Evolutionary conservation across 2,113 vertebrate species (phyloP), one percentile per base, ranked within the genome.

Genomic region (Eolophus roseicapilla): DNA sequence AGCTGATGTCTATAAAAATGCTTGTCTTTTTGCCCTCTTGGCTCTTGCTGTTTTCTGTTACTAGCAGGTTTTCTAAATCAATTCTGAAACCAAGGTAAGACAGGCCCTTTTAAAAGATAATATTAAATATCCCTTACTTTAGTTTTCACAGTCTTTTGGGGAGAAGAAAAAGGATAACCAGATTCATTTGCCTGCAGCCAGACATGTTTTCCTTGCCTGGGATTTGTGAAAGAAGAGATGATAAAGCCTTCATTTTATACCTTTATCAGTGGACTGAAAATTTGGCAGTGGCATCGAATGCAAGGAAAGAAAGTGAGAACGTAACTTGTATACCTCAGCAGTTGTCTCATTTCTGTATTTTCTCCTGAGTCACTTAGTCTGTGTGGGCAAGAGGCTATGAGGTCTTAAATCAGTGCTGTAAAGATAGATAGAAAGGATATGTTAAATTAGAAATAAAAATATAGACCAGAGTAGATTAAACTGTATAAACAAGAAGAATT

Each of bases 81-180:
- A 24, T 94, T 95, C 92, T 96, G 55, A 39, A 82, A 84, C 78
- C 15, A 68, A 92, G 76, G 10, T 83, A 88, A 82, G 64, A 60
- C 28, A 62, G 15, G 25, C 74, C 28, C 43, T 93, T 46, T 68
- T 86, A 85, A 78, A 89, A 79, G 23, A 55, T 64, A 87, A 50
- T 71, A 71, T 50, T 75, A 87, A 82, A 55, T 85, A 89, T 68
- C 25, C 8, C 8, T 37, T 35, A 19, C 31, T 46, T 63, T 13
- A 59, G 39, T 75, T 89, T 84, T 78, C 47, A 15, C 43, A 68
- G 62, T 60, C 20, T 85, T 86, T 73, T 39, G 68, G 9, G 25
- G 31, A 43, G 19, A 83, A 63, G 13, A 50, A 53, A 64, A 94
- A 75, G 4, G 3, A 27, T 70, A 41, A 53, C 7, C 53, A 68